phyloP scores from a whole-genome alignment of 2,888 invertebrate species.

The Hydrotaea cyrtoneurina region DNA sequence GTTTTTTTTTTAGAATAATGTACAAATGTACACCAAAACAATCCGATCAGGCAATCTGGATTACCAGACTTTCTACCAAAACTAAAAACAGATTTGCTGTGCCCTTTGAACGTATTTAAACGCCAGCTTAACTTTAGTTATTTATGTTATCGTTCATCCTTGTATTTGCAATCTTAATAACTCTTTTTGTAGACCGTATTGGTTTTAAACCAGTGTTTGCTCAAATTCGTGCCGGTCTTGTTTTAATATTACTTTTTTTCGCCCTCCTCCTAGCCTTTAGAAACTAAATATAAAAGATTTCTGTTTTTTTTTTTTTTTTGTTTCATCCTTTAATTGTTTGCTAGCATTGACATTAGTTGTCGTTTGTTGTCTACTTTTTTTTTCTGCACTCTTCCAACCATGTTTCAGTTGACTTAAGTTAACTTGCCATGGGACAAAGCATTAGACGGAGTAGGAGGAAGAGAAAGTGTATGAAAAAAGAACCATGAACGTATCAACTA shows the following conservation, averaged over 20 bases:
- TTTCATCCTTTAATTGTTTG: constrained; percentile 45
- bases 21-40: too few relatives aligned
- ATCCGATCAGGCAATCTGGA: too few relatives aligned
- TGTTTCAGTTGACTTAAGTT: constrained; percentile 28
- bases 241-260: too few relatives aligned
- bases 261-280: background rate
- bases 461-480: background rate
- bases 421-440: background rate
- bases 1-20: too few relatives aligned
- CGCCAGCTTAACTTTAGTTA: background rate
- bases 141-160: background rate
- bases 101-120: background rate
- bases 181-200: background rate
- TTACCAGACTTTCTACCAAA: too few relatives aligned
- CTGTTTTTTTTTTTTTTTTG: background rate
- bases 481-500: background rate
- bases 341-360: constrained; percentile 54
- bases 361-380: constrained; percentile 16
- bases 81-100: too few relatives aligned
- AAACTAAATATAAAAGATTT: background rate
- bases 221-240: background rate
- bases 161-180: constrained; percentile 3
- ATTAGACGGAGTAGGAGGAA: background rate
- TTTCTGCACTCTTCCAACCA: background rate
- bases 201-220: constrained; percentile 8